A percentile compares a stretch with the other conserved stretches of the same genome.
Evolutionary conservation across 92 coral and sea anemone species (phyloP).

Genomic region (Heteractis magnifica): DNA sequence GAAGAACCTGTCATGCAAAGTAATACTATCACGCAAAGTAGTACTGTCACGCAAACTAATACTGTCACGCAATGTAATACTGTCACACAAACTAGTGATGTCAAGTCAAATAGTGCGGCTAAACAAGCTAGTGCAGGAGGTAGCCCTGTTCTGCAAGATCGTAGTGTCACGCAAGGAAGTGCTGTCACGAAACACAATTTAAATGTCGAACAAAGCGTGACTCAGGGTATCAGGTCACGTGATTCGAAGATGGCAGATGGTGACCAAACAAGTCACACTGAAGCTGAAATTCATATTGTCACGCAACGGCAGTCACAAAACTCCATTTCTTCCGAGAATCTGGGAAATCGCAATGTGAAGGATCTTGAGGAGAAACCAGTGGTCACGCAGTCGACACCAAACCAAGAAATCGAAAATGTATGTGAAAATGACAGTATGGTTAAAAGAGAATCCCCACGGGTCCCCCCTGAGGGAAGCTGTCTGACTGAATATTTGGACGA

Average conservation of each 20-base stretch:
- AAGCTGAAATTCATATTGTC: background rate
- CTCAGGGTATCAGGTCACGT: constrained; percentile 14
- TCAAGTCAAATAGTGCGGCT: background rate
- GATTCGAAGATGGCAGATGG: background rate
- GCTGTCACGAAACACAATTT: too few species aligned
- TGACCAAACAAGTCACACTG: background rate
- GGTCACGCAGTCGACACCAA: background rate
- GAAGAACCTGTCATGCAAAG: constrained; percentile 16
- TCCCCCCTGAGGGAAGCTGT: constrained; percentile 33
- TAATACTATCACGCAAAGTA: background rate
- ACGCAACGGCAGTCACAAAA: background rate
- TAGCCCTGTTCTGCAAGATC: too few species aligned
- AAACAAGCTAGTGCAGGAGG: background rate
- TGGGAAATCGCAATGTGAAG: background rate
- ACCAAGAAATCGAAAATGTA: background rate
- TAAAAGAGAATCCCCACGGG: constrained; percentile 19
- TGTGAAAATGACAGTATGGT: background rate
- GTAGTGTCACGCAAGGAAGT: background rate
- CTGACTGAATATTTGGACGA: constrained; percentile 10
- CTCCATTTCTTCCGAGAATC: background rate
- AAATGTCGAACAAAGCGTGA: background rate
- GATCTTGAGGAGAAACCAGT: background rate
- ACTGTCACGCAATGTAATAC: background rate
- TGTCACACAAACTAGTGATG: background rate
- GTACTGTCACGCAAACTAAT: background rate